These are phyloP conservation scores for Spheniscus humboldti DNA, from an alignment of 2,797 vertebrate genomes.

Conservation along the genomic window DNA sequence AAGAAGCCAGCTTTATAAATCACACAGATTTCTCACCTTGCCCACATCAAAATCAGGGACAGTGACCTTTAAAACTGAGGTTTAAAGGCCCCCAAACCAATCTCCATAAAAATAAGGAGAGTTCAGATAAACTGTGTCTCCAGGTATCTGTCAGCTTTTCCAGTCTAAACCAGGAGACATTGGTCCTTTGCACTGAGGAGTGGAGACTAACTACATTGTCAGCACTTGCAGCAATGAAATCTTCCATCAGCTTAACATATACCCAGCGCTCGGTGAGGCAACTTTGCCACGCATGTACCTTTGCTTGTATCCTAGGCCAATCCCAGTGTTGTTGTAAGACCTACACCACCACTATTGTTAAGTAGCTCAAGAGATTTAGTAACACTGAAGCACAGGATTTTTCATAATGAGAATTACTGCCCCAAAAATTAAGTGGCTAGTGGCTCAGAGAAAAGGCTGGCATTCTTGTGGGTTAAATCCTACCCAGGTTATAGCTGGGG, in stretches of 20 bases:
- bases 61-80: slow-evolving; percentile 29
- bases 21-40: slow-evolving; percentile 53
- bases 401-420: not conserved
- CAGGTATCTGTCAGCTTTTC: not conserved
- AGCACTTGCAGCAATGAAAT: not conserved
- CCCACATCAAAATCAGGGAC: slow-evolving; percentile 43
- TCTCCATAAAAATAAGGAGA: slow-evolving; percentile 10
- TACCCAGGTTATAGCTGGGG: slow-evolving; percentile 84
- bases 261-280: not conserved
- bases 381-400: not conserved
- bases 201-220: not conserved
- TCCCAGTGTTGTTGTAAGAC: not conserved
- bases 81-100: slow-evolving; percentile 19
- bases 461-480: not conserved
- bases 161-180: not conserved
- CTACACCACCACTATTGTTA: not conserved
- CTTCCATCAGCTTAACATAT: not conserved
- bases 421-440: not conserved
- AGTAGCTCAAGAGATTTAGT: not conserved
- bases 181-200: not conserved
- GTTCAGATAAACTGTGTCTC: not conserved
- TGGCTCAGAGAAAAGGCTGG: not conserved
- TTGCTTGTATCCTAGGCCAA: not conserved
- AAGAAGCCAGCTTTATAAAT: slow-evolving; percentile 56
- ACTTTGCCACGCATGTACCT: not conserved